Evolutionary conservation across 2,888 invertebrate species (phyloP).

Genomic region (Drosophila neoperkinsi): DNA sequence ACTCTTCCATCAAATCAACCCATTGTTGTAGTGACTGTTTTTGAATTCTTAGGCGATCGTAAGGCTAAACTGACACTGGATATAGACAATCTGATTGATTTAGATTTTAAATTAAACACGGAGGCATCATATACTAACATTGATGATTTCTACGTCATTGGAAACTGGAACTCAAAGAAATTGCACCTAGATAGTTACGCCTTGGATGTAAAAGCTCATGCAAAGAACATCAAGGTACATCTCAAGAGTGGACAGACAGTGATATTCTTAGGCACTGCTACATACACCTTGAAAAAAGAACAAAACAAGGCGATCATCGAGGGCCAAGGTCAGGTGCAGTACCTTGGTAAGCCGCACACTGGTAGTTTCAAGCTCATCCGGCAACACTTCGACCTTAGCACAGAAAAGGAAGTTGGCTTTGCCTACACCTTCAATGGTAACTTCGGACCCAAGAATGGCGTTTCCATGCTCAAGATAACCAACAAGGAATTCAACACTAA

Average conservation of each 20-base stretch:
- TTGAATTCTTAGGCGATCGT: slow-evolving; percentile 86
- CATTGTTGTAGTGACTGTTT: slow-evolving; percentile 78
- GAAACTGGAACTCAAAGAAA: slow-evolving; percentile 88
- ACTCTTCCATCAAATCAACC: slow-evolving; percentile 85
- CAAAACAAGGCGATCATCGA: slow-evolving; percentile 90
- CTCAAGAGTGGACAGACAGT: slow-evolving; percentile 88
- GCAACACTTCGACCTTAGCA: slow-evolving; percentile 87
- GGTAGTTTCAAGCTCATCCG: slow-evolving; percentile 91
- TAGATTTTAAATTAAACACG: slow-evolving; percentile 86
- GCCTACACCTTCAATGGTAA: slow-evolving; percentile 89
- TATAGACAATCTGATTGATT: slow-evolving; percentile 86
- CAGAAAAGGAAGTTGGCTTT: slow-evolving; percentile 88
- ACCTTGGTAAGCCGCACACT: slow-evolving; percentile 89
- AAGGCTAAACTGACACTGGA: slow-evolving; percentile 87
- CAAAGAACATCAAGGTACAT: slow-evolving; percentile 88
- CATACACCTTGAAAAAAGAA: slow-evolving; percentile 90
- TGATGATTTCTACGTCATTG: slow-evolving; percentile 88
- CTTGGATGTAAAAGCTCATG: slow-evolving; percentile 88
- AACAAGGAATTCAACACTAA: slow-evolving; percentile 90
- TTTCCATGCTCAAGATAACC: slow-evolving; percentile 89
- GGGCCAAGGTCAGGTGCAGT: slow-evolving; percentile 90
- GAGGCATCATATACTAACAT: slow-evolving; percentile 87
- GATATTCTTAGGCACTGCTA: slow-evolving; percentile 90
- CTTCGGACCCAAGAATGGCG: slow-evolving; percentile 89
- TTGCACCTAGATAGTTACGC: slow-evolving; percentile 88